These are phyloP conservation scores for Drosophila macrothrix DNA, from an alignment of 2,888 invertebrate genomes.

Conservation along the genomic window DNA sequence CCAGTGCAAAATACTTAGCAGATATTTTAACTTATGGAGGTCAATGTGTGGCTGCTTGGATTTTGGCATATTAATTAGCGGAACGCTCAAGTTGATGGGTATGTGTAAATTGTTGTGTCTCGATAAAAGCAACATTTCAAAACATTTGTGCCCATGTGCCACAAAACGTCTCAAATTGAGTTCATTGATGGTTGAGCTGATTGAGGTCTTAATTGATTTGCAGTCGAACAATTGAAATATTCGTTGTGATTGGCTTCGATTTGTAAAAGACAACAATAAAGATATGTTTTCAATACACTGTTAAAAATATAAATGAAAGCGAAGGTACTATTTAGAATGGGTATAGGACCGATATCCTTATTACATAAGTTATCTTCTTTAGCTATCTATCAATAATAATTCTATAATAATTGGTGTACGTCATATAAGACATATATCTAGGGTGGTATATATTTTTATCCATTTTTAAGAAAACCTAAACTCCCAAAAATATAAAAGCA, in stretches of 20 bases:
- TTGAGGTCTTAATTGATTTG: conserved; percentile 48
- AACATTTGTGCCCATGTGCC: conserved; percentile 17
- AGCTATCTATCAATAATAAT: not conserved
- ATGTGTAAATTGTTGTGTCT: conserved; percentile 44
- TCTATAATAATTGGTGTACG: fast-evolving
- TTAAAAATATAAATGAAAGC: not conserved
- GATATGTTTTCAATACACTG: conserved; percentile 12
- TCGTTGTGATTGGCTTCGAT: conserved; percentile 45
- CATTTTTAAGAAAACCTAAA: not conserved
- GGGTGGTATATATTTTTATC: not conserved
- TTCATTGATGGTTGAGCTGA: conserved; percentile 46
- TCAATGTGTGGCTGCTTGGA: conserved; percentile 19
- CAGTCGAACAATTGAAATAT: conserved; percentile 44
- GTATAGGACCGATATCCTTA: not conserved
- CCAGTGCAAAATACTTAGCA: conserved; percentile 61
- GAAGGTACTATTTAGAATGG: not conserved
- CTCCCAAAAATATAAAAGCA: not conserved
- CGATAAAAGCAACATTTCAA: conserved; percentile 10
- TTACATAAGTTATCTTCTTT: not conserved
- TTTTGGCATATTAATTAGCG: conserved; percentile 58
- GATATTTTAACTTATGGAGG: conserved; percentile 25
- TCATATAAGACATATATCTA: not conserved
- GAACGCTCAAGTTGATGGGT: conserved; percentile 30
- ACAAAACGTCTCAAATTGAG: conserved; percentile 36
- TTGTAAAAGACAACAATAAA: conserved; percentile 12